Evolutionary conservation across 2,888 invertebrate genomes (phyloP).

Genomic region (Polymixis flavicincta): DNA sequence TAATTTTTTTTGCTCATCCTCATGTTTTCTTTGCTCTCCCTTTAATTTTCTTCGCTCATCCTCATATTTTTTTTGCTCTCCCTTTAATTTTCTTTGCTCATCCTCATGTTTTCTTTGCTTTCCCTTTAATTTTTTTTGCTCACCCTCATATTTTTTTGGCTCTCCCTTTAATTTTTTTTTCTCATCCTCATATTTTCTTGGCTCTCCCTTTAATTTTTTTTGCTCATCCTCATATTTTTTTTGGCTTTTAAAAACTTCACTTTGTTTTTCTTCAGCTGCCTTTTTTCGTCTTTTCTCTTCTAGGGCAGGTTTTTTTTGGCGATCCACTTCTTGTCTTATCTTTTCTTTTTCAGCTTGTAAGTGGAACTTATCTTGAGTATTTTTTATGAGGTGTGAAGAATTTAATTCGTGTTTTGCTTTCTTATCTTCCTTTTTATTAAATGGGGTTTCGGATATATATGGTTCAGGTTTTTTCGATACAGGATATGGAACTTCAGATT

Average conservation of each 20-base stretch:
- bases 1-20: background rate
- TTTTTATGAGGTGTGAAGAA: constrained; percentile 78
- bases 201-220: background rate
- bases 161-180: background rate
- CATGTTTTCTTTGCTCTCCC: background rate
- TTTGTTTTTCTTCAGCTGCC: constrained; percentile 20
- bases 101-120: background rate
- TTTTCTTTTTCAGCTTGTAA: constrained; percentile 21
- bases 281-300: constrained; percentile 51
- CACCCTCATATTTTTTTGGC: background rate
- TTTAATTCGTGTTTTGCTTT: constrained; percentile 59
- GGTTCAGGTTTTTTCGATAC: constrained; percentile 10
- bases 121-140: background rate
- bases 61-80: background rate
- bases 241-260: constrained; percentile 6
- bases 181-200: background rate
- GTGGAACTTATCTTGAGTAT: constrained; percentile 68
- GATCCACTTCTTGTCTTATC: constrained; percentile 39
- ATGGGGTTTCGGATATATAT: constrained; percentile 23
- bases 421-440: constrained; percentile 25
- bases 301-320: constrained; percentile 38
- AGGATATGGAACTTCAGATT: background rate
- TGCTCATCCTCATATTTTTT: background rate
- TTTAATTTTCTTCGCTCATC: background rate
- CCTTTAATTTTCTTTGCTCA: background rate